Evolutionary conservation across 2,113 vertebrate species (phyloP), one percentile per base, ranked within the genome.

Genomic region (Circaetus gallicus): DNA sequence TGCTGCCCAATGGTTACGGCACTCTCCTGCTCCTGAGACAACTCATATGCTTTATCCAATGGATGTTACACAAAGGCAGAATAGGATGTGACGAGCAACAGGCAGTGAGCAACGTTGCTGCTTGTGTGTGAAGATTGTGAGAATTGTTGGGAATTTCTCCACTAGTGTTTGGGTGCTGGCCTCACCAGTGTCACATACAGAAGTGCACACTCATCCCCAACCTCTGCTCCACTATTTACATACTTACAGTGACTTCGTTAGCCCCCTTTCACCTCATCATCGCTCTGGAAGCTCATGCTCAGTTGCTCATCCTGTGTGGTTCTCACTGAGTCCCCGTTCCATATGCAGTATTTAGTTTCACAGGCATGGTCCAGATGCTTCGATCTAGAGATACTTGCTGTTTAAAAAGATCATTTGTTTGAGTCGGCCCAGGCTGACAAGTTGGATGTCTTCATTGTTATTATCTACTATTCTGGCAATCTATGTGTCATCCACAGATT

Each of bases 1-100:
- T 63, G 31, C 47, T 82, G 14, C 22, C 55, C 15, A 5, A 16
- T 0, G 1, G 26, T 36, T 29, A 40, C 0, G 0, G 24, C 36
- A 28, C n/a, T 58, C 42, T 52, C 2, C 40, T 26, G 22, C 59
- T 71, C 38, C 65, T 67, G 22, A 36, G 79, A 62, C 19, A 53
- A 5, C 13, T 53, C 2, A 0, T 4, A 4, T 16, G 9, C 47
- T 70, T 89, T 43, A 13, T n/a, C 22, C 47, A 36, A 11, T 20
- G 32, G 21, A 8, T 50, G 50, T 43, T 32, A 40, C 14, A 10
- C 17, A 73, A 56, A 55, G 14, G 3, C 22, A 31, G 29, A 67
- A 36, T 5, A 40, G 53, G 34, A 16, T 9, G 10, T 6, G 31
- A 34, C 25, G n/a, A 79, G 29, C 18, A 58, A 58, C 8, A 56